These are phyloP conservation scores for Archilochus colubris DNA, from an alignment of 2,113 vertebrate genomes.

Conservation along the genomic window DNA sequence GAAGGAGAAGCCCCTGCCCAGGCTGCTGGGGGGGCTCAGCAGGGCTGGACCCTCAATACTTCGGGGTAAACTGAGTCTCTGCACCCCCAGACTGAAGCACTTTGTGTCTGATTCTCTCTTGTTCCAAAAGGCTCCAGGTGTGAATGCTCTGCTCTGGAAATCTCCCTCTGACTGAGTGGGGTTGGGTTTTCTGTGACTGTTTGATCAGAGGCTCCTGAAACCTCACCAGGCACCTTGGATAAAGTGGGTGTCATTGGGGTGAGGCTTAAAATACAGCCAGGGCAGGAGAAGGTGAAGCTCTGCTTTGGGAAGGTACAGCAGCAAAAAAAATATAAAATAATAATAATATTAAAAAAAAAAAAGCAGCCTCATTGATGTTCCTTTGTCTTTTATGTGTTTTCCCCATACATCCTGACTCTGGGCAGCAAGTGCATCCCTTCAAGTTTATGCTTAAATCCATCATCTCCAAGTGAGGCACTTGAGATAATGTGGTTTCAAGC, in stretches of 20 bases:
- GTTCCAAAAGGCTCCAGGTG: background rate
- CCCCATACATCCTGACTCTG: background rate
- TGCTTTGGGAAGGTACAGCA: background rate
- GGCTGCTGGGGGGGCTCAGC: background rate
- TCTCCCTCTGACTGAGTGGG: rapidly evolving
- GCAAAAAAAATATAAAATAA: background rate
- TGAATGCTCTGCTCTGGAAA: too few species aligned
- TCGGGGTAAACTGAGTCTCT: rapidly evolving
- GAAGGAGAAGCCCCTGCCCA: background rate
- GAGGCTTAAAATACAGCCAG: background rate
- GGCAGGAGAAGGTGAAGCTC: background rate
- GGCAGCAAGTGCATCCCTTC: rapidly evolving
- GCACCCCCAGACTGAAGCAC: rapidly evolving
- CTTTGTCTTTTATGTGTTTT: background rate
- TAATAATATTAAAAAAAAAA: background rate
- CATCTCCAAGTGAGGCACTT: rapidly evolving
- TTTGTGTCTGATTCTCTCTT: background rate
- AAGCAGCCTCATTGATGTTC: background rate
- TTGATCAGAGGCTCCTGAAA: background rate
- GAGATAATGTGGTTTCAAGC: background rate
- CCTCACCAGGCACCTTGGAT: rapidly evolving
- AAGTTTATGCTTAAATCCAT: background rate
- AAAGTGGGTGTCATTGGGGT: background rate
- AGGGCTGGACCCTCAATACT: rapidly evolving
- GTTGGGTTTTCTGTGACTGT: background rate